Conservation (phyloP, 2,797 vertebrate species). For the Cyclopterus lumpus region DNA sequence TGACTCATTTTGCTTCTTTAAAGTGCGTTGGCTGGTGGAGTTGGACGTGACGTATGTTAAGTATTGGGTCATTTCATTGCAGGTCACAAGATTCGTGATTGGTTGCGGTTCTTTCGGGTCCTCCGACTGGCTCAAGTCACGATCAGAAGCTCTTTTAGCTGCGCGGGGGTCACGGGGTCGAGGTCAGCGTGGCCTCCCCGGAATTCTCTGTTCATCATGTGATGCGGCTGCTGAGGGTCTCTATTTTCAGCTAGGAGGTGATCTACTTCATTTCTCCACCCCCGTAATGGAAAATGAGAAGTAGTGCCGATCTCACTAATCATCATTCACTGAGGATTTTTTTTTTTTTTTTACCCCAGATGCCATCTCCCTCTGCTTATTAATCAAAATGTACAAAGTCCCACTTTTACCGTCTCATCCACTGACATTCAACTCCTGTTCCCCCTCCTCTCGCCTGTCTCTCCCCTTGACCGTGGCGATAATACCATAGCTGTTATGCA, state of each 20-base stretch:
- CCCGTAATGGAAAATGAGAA: constrained; percentile 27
- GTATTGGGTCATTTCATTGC: constrained; percentile 30
- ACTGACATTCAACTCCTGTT: constrained; percentile 38
- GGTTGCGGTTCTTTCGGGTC: constrained; percentile 30
- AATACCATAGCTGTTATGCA: constrained; percentile 61
- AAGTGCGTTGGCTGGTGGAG: neutral
- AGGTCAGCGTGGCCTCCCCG: constrained; percentile 58
- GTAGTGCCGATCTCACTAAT: constrained; percentile 1
- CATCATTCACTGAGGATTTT: constrained; percentile 18
- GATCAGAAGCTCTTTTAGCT: constrained; percentile 40
- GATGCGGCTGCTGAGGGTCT: constrained; percentile 62
- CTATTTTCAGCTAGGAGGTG: constrained; percentile 67
- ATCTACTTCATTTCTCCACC: constrained; percentile 50
- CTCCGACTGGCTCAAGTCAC: constrained; percentile 14
- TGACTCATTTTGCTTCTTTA: constrained; percentile 1
- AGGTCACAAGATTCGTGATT: constrained; percentile 16
- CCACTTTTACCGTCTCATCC: constrained; percentile 15
- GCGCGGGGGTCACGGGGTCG: constrained; percentile 19
- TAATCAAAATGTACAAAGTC: constrained; percentile 9
- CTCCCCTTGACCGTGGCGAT: constrained; percentile 45
- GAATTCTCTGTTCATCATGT: constrained; percentile 74
- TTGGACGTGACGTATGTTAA: neutral
- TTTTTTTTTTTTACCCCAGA: neutral
- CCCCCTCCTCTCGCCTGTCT: constrained; percentile 20
- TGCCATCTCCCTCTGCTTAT: constrained; percentile 21